Conservation (phyloP, 2,113 vertebrate species). For the Apaloderma vittatum region DNA sequence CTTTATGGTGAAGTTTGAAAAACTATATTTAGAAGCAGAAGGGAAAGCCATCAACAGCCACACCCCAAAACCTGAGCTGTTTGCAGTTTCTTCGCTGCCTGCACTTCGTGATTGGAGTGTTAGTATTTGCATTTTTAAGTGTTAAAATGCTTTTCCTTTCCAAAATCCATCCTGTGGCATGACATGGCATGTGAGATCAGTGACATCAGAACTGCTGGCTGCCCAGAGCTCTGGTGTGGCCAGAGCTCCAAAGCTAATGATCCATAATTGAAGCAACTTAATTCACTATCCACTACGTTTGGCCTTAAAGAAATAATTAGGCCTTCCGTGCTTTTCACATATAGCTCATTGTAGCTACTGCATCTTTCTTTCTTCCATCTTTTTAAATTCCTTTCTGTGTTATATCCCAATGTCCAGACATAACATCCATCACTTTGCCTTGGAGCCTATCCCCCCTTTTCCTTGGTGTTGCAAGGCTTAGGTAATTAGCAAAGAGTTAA, state of each 20-base stretch:
- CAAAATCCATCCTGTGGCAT: not conserved
- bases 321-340: not conserved
- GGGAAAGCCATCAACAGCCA: conserved; percentile 21
- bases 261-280: not conserved
- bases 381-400: not conserved
- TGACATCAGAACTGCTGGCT: not conserved
- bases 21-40: conserved; percentile 54
- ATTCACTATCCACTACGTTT: rapidly evolving
- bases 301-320: not conserved
- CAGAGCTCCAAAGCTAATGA: not conserved
- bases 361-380: not conserved
- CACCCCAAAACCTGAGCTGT: conserved; percentile 15
- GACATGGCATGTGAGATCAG: not conserved
- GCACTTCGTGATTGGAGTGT: not conserved
- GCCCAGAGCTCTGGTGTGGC: not conserved
- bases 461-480: not conserved
- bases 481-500: not conserved
- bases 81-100: not conserved
- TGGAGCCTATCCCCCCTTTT: not conserved
- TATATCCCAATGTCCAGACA: not conserved
- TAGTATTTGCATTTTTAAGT: not conserved
- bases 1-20: conserved; percentile 25
- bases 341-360: not conserved
- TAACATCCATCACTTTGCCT: not conserved
- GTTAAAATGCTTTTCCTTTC: not conserved